phyloP scores from a whole-genome alignment of 2,797 vertebrate genomes.

The Antrozous pallidus region DNA sequence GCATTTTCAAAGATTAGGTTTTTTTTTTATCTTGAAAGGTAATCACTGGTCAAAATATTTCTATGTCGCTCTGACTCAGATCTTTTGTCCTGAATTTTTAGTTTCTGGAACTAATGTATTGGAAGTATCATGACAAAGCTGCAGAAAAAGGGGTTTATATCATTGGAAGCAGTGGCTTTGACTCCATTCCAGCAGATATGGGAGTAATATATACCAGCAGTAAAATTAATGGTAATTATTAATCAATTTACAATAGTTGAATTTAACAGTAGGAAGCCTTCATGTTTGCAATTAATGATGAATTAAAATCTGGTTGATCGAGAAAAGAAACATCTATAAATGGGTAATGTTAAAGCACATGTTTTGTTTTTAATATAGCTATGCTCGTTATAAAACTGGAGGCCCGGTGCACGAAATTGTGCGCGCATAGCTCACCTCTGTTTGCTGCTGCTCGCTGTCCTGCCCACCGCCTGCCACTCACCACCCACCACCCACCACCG shows the following conservation, averaged over 20 bases:
- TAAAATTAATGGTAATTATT: conserved; percentile 90
- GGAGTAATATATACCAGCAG: conserved; percentile 94
- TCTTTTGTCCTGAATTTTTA: conserved; percentile 78
- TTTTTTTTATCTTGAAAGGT: conserved; percentile 17
- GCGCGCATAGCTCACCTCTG: too few relatives aligned
- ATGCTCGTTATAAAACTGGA: too few relatives aligned
- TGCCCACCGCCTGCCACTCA: too few relatives aligned
- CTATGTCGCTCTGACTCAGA: neutral
- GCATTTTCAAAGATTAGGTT: neutral
- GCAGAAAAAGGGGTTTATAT: conserved; percentile 92
- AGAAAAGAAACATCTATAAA: neutral
- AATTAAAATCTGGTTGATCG: neutral
- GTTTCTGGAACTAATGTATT: conserved; percentile 94
- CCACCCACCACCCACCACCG: too few relatives aligned
- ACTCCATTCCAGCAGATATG: conserved; percentile 96
- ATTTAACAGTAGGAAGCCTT: neutral
- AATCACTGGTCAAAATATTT: neutral
- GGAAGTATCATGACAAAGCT: conserved; percentile 91
- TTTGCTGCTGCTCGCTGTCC: too few relatives aligned
- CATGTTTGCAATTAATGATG: conserved; percentile 3
- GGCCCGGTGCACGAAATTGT: too few relatives aligned
- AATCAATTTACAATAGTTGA: neutral
- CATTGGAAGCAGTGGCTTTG: conserved; percentile 96
- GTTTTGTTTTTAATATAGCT: neutral
- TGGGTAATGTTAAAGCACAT: neutral